Percentiles rank a stretch among this genome's conserved stretches.
These are phyloP conservation scores for Watsonalla cultraria DNA, from an alignment of 2,888 invertebrate species.

Conservation along the genomic window DNA sequence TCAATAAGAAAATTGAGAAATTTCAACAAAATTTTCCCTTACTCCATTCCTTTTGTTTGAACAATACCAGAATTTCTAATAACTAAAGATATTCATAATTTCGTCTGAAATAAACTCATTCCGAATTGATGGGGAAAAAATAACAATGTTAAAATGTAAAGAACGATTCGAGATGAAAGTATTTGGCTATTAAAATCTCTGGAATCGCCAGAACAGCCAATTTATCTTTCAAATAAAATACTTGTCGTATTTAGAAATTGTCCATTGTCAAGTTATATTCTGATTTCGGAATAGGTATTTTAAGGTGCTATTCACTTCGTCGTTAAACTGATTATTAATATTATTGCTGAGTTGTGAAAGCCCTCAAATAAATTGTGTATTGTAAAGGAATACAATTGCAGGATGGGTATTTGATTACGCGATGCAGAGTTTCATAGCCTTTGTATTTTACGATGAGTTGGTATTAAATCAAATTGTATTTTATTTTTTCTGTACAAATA, in stretches of 20 bases:
- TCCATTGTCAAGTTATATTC: conserved; percentile 8
- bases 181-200: conserved; percentile 9
- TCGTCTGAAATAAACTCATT: conserved; percentile 20
- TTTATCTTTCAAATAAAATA: conserved; percentile 4
- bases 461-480: too few species aligned
- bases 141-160: conserved; percentile 12
- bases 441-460: too few species aligned
- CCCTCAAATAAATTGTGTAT: background rate
- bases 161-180: conserved; percentile 9
- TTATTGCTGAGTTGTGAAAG: background rate
- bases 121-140: conserved; percentile 16
- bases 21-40: background rate
- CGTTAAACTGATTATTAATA: background rate
- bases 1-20: background rate
- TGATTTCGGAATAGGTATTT: background rate
- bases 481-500: too few species aligned
- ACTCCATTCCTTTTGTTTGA: background rate
- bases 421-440: too few species aligned
- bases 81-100: conserved; percentile 11
- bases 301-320: background rate
- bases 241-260: conserved; percentile 7
- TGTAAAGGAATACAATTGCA: background rate
- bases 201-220: conserved; percentile 13
- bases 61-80: conserved; percentile 1
- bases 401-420: too few species aligned